Evolutionary conservation across 1,140 invertebrate genomes (phyloP).

Genomic region (Rhynchophorus ferrugineus): DNA sequence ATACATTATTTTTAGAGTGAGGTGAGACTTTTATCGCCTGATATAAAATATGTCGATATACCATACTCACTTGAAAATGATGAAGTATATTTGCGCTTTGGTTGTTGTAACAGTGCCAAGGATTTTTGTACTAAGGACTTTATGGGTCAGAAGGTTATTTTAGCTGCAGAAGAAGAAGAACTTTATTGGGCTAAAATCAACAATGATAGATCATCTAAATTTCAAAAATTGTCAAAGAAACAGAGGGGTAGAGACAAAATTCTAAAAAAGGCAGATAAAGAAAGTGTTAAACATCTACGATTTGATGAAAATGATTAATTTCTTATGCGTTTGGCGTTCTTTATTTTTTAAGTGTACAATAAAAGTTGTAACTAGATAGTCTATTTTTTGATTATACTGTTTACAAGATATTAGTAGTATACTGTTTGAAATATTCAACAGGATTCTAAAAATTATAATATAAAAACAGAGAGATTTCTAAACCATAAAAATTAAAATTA

Average conservation of each 20-base stretch:
- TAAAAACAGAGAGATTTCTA: too few species aligned
- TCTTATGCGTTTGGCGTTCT: neutral
- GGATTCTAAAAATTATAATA: too few species aligned
- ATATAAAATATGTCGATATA: constrained; percentile 43
- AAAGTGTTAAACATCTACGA: constrained; percentile 54
- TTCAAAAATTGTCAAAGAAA: constrained; percentile 43
- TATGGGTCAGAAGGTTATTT: constrained; percentile 28
- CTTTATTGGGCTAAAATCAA: constrained; percentile 58
- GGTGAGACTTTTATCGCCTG: constrained; percentile 31
- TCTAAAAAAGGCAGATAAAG: constrained; percentile 53
- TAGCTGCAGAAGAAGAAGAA: constrained; percentile 51
- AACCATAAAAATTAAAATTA: too few species aligned
- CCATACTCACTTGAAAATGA: constrained; percentile 31
- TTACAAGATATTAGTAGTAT: too few species aligned
- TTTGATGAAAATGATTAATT: constrained; percentile 45
- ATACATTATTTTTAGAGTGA: constrained; percentile 35
- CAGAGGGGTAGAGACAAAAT: constrained; percentile 57
- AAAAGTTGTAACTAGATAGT: neutral
- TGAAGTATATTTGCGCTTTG: constrained; percentile 38
- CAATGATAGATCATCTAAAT: constrained; percentile 49
- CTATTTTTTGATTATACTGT: too few species aligned
- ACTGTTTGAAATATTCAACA: too few species aligned
- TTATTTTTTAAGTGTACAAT: neutral
- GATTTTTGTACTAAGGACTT: constrained; percentile 31
- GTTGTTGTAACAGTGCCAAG: constrained; percentile 31